Evolutionary conservation across 1,140 invertebrate species (phyloP), one percentile per base, ranked within the genome.

Genomic region (Heliconius hermathena): DNA sequence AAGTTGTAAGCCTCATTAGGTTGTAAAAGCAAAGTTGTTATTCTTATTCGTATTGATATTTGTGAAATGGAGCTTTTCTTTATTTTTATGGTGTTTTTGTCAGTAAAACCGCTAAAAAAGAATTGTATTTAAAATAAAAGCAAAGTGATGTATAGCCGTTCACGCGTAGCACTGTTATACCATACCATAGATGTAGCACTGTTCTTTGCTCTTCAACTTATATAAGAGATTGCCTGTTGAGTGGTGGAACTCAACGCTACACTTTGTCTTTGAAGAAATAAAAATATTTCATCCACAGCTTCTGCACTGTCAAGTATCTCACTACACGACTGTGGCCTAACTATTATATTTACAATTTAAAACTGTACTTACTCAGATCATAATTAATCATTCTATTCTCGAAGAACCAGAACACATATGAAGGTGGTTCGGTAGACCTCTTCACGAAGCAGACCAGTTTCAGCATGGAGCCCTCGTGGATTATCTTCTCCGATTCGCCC

Each of bases 321-420:
- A 46, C 0, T 16, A 46, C 13, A 4, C 41, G 13, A 46, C 13
- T 46, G 26, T 60, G 3, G 57, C 16, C n/a, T n/a, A 52, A 5
- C 0, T 13, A 46, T 46, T 46, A 0, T 4, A 46, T 16, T 4
- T 46, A 46, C 13, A 46, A 16, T 16, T 5, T 46, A 46, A 33
- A 54, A 54, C 1, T 33, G 41, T 96, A 97, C 88, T 97, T 95
- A 95, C 97, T 97, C 76, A 96, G 95, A 92, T 98, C 98, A 91
- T 98, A 98, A 94, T 98, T 98, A 90, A 98, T 97, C 97, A 98
- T 98, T 78, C 97, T 95, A 85, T 97, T 97, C 90, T 98, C 97
- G 93, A 98, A 98, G 93, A 98, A 98, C 98, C 98, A 98, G 95
- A 98, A 98, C 54, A 98, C 96, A 88, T 97, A 98, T 16, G 97